A percentile compares a stretch with the other conserved stretches of the same genome.
phyloP scores from a whole-genome alignment of 2,888 invertebrate genomes.

The Andrena marginata region DNA sequence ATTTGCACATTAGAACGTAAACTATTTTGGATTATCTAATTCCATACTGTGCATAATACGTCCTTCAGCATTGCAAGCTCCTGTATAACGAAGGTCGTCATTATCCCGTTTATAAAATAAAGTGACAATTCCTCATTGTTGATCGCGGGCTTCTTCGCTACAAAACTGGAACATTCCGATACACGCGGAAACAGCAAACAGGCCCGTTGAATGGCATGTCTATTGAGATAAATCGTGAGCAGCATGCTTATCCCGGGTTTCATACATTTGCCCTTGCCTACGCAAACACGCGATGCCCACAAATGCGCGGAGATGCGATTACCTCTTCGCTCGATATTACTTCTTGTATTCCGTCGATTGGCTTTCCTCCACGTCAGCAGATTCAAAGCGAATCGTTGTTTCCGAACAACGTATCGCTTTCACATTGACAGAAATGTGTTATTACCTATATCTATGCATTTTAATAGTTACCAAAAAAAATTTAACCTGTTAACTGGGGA shows the following conservation, averaged over 20 bases:
- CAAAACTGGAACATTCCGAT: slow-evolving; percentile 13
- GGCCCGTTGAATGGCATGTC: slow-evolving; percentile 7
- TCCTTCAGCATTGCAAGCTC: no score
- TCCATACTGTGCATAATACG: no score
- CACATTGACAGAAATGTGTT: neutral
- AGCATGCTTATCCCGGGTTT: slow-evolving; percentile 59
- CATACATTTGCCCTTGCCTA: slow-evolving; percentile 50
- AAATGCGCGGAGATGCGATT: slow-evolving; percentile 26
- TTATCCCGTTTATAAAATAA: neutral
- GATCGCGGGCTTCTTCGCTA: slow-evolving; percentile 6
- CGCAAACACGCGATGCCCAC: slow-evolving; percentile 38
- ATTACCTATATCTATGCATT: no score
- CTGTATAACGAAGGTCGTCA: neutral
- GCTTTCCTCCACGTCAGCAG: neutral
- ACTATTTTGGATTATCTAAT: no score
- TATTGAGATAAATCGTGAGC: slow-evolving; percentile 38
- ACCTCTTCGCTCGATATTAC: slow-evolving; percentile 15
- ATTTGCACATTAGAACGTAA: no score
- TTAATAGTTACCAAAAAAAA: neutral
- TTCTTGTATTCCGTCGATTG: slow-evolving; percentile 9
- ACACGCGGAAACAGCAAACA: slow-evolving; percentile 13
- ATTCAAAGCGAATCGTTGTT: neutral
- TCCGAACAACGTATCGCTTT: neutral
- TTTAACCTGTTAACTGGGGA: neutral
- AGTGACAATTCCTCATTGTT: slow-evolving; percentile 1